phyloP scores from a whole-genome alignment of 1,140 invertebrate genomes.

The Tetramorium parvispinum region DNA sequence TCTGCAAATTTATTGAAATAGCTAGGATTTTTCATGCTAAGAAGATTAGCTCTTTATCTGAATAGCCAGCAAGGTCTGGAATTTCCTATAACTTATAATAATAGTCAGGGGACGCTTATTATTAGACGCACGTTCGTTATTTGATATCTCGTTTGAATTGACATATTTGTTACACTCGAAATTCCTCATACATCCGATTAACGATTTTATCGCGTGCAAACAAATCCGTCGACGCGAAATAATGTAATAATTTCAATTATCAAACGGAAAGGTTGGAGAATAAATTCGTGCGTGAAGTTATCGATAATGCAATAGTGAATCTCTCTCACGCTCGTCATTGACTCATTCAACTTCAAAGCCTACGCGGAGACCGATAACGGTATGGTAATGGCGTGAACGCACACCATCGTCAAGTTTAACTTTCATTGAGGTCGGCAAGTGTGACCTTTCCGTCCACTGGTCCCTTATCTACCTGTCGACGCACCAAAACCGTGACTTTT shows the following conservation, averaged over 20 bases:
- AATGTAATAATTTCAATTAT: background rate
- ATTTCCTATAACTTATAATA: background rate
- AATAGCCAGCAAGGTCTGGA: background rate
- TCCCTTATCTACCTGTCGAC: constrained; percentile 66
- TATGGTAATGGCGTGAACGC: constrained; percentile 62
- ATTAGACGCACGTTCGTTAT: background rate
- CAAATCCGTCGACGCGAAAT: background rate
- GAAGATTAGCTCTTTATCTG: background rate
- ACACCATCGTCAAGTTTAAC: constrained; percentile 66
- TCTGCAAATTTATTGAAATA: constrained; percentile 24
- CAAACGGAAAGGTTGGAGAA: background rate
- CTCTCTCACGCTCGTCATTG: constrained; percentile 57
- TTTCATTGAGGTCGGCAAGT: constrained; percentile 72
- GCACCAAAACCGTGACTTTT: constrained; percentile 59
- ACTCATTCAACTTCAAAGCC: constrained; percentile 41
- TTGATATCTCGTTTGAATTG: background rate
- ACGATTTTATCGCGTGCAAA: background rate
- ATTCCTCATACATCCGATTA: background rate
- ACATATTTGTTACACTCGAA: background rate
- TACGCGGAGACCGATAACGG: constrained; percentile 67
- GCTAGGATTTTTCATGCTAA: constrained; percentile 14
- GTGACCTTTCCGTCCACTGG: constrained; percentile 64
- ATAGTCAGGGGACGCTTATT: background rate
- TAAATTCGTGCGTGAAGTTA: background rate
- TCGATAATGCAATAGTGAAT: constrained; percentile 49